A percentile compares a stretch with the other conserved stretches of the same genome.
These are phyloP conservation scores for Mya arenaria DNA, from an alignment of 1,140 invertebrate species.

Conservation along the genomic window DNA sequence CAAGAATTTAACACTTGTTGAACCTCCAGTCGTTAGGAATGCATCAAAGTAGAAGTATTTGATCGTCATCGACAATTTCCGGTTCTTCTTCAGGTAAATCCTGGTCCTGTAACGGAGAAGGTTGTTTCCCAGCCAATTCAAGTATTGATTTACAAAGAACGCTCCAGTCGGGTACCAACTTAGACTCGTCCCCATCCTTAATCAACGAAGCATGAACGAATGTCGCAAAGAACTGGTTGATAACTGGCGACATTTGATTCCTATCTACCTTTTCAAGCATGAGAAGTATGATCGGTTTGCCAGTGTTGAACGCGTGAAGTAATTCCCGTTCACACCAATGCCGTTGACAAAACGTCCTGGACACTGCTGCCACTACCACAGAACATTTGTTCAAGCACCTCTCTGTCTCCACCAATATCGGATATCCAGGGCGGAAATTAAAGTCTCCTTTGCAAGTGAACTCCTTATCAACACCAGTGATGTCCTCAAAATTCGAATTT, in stretches of 20 bases:
- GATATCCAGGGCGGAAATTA: not conserved
- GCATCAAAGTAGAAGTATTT: no score
- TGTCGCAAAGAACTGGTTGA: no score
- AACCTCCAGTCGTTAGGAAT: no score
- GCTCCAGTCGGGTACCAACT: no score
- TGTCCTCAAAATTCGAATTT: not conserved
- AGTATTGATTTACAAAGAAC: no score
- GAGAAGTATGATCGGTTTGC: conserved; percentile 12
- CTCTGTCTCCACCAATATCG: not conserved
- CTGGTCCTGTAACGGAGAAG: no score
- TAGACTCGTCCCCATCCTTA: no score
- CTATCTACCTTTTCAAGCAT: not conserved
- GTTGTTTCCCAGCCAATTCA: no score
- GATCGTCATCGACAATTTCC: no score
- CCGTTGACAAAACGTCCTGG: not conserved
- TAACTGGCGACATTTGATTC: not conserved
- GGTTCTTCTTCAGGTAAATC: no score
- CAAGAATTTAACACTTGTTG: no score
- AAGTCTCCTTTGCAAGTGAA: not conserved
- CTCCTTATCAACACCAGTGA: conserved; percentile 16
- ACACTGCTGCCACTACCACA: not conserved
- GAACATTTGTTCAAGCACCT: not conserved
- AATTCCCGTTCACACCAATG: not conserved
- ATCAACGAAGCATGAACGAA: no score
- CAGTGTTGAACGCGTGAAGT: not conserved